These are phyloP conservation scores for Tanypteryx hageni DNA, from an alignment of 2,888 invertebrate genomes.

Conservation along the genomic window DNA sequence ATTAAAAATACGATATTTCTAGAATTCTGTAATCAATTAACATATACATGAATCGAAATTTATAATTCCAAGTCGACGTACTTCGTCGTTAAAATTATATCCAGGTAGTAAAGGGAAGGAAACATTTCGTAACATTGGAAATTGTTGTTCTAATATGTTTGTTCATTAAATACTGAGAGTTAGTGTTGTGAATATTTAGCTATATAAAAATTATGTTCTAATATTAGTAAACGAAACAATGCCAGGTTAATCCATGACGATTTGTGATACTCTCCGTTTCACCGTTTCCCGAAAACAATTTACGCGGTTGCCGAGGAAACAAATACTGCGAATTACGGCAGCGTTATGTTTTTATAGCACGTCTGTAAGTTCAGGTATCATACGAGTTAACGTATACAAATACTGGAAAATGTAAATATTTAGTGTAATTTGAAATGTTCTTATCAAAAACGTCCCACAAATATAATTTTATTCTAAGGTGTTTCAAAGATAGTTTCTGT, in stretches of 20 bases:
- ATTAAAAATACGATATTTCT: constrained; percentile 15
- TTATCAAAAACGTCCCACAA: neutral
- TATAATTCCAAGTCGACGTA: constrained; percentile 74
- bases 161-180: neutral
- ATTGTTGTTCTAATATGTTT: neutral
- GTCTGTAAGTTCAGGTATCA: neutral
- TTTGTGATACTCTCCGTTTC: neutral
- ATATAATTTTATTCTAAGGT: neutral
- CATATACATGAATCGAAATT: neutral
- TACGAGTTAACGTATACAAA: neutral
- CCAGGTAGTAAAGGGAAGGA: constrained; percentile 86
- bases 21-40: constrained; percentile 2
- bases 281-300: neutral
- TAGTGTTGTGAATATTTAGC: neutral
- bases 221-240: neutral
- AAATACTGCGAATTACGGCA: neutral
- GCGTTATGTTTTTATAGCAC: neutral
- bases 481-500: neutral
- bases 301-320: constrained; percentile 61
- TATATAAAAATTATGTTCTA: neutral
- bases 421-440: neutral
- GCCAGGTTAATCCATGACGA: neutral
- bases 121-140: constrained; percentile 79
- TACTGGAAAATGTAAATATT: neutral
- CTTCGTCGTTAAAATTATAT: constrained; percentile 82